Conservation (phyloP, 2,113 vertebrate species). For the Tragulus kanchil region DNA sequence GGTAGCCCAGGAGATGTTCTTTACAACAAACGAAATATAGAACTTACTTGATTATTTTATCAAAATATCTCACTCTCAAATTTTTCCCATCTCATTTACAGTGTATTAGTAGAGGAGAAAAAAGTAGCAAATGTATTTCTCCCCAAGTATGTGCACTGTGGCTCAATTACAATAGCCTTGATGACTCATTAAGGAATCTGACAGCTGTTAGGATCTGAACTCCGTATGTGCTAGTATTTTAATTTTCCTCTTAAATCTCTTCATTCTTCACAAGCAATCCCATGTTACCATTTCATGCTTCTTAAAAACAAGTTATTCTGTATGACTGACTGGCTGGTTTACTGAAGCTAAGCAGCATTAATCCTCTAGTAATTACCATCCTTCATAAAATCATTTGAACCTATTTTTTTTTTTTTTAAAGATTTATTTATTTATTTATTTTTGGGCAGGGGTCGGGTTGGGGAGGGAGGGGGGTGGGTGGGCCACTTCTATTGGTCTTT, state of each 20-base stretch:
- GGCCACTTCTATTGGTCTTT: no score
- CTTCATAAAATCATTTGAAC: slow-evolving; percentile 85
- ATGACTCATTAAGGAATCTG: slow-evolving; percentile 58
- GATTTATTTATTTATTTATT: no score
- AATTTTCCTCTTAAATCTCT: slow-evolving; percentile 85
- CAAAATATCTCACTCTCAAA: slow-evolving; percentile 39
- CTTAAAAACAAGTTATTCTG: slow-evolving; percentile 87
- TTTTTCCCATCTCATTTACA: slow-evolving; percentile 55
- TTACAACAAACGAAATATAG: slow-evolving; percentile 35
- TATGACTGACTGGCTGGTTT: slow-evolving; percentile 85
- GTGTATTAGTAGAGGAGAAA: background rate
- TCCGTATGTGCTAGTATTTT: slow-evolving; percentile 79
- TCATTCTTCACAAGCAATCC: slow-evolving; percentile 86
- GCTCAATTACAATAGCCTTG: slow-evolving; percentile 25
- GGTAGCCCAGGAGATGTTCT: background rate
- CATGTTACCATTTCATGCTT: slow-evolving; percentile 83
- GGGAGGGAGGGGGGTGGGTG: no score
- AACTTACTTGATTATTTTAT: slow-evolving; percentile 48
- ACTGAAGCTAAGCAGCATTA: slow-evolving; percentile 85
- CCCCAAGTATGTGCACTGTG: background rate
- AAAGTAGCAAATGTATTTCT: background rate
- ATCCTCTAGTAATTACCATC: slow-evolving; percentile 88
- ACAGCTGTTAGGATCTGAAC: slow-evolving; percentile 72
- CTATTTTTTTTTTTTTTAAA: no score
- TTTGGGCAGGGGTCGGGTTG: no score